These are phyloP conservation scores for Oegoconia quadripuncta DNA, from an alignment of 2,888 invertebrate species.

Conservation along the genomic window DNA sequence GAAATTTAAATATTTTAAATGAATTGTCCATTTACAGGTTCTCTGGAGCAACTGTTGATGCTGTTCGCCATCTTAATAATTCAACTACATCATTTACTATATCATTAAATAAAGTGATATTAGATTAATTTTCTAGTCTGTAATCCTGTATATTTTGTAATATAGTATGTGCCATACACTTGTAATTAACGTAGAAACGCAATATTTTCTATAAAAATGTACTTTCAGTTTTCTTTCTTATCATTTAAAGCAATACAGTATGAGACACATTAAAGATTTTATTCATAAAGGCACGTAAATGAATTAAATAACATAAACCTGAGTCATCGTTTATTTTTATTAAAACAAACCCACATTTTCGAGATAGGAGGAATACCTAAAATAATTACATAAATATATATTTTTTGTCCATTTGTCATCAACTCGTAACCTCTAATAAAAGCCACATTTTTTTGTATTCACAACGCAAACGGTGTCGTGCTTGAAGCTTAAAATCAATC, in stretches of 20 bases:
- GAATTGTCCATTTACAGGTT: conserved; percentile 47
- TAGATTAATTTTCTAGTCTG: conserved; percentile 65
- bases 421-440: too few relatives aligned
- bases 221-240: conserved; percentile 42
- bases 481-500: too few relatives aligned
- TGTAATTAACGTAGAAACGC: conserved; percentile 69
- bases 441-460: too few relatives aligned
- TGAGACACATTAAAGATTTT: conserved; percentile 64
- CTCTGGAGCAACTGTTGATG: conserved; percentile 44
- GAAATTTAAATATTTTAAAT: too few relatives aligned
- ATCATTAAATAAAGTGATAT: conserved; percentile 77
- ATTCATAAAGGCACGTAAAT: conserved; percentile 62
- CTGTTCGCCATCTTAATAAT: conserved; percentile 46
- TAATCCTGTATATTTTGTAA: conserved; percentile 77
- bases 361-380: too few relatives aligned
- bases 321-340: not conserved
- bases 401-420: too few relatives aligned
- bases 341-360: too few relatives aligned
- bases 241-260: conserved; percentile 62
- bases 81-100: conserved; percentile 58
- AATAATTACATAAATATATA: too few relatives aligned
- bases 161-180: conserved; percentile 73
- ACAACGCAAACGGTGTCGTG: too few relatives aligned
- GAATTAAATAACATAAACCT: conserved; percentile 10
- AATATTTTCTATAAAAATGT: conserved; percentile 63